Conservation (phyloP, 1,140 invertebrate genomes). For the Procambarus virginalis region DNA sequence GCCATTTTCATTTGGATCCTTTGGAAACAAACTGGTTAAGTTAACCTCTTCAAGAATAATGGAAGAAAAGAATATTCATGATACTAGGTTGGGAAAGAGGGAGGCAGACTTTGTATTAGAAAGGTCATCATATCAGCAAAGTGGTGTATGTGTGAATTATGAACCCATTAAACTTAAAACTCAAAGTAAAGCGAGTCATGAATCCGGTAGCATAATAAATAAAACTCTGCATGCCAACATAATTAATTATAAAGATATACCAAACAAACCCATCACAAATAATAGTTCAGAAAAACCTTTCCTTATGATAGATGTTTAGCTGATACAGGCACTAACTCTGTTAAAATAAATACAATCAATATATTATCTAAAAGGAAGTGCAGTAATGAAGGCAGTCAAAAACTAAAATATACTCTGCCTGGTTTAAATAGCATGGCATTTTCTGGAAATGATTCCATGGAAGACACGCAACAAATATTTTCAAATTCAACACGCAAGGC, state of each 20-base stretch:
- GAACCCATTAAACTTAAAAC: background rate
- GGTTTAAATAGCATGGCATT: background rate
- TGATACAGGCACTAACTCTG: too few species aligned
- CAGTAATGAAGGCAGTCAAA: background rate
- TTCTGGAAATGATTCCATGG: background rate
- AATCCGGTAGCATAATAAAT: background rate
- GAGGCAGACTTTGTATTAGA: background rate
- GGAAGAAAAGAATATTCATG: background rate
- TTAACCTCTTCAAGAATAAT: background rate
- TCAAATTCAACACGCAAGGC: background rate
- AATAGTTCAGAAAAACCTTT: background rate
- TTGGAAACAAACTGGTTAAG: background rate
- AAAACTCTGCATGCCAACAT: background rate
- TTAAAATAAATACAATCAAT: background rate
- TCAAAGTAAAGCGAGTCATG: background rate
- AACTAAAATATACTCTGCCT: background rate
- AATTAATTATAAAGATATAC: too few species aligned
- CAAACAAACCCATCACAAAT: too few species aligned
- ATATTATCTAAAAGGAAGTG: background rate
- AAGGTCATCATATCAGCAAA: background rate
- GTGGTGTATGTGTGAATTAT: background rate
- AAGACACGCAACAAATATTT: background rate
- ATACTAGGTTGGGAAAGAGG: background rate
- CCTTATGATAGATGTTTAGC: background rate
- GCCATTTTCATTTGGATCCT: background rate